Evolutionary conservation across 1,140 invertebrate species (phyloP).

Genomic region (Cheumatopsyche charites): DNA sequence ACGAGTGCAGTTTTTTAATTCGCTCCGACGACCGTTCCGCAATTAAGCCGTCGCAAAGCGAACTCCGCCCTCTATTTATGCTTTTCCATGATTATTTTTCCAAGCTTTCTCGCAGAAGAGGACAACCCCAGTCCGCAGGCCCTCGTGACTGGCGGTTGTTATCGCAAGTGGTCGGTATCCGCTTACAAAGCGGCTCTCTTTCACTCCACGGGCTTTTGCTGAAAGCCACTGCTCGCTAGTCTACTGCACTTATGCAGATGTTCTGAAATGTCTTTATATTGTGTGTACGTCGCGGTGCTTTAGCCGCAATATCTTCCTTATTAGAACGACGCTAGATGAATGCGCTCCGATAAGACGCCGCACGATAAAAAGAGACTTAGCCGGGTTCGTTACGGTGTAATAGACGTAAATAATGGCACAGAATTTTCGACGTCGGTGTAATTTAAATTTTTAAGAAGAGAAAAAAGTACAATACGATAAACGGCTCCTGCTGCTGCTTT

Average conservation of each 20-base stretch:
- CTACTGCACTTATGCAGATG: slow-evolving; percentile 41
- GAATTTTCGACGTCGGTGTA: no score
- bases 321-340: slow-evolving; percentile 1
- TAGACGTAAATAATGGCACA: no score
- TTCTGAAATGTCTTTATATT: slow-evolving; percentile 6
- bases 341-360: no score
- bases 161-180: slow-evolving; percentile 42
- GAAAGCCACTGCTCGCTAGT: slow-evolving; percentile 29
- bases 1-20: neutral
- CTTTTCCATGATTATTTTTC: neutral
- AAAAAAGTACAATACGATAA: no score
- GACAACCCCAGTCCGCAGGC: neutral
- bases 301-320: slow-evolving; percentile 1
- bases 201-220: neutral
- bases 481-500: no score
- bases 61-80: neutral
- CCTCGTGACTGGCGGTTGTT: slow-evolving; percentile 28
- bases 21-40: slow-evolving; percentile 1
- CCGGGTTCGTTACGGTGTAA: no score
- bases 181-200: slow-evolving; percentile 38
- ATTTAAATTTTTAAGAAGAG: no score
- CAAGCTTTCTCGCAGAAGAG: neutral
- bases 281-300: neutral
- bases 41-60: slow-evolving; percentile 6
- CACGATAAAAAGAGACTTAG: no score